Percentiles rank a stretch among this genome's conserved stretches.
Conservation (phyloP, 2,113 vertebrate species). For the Papio anubis region DNA sequence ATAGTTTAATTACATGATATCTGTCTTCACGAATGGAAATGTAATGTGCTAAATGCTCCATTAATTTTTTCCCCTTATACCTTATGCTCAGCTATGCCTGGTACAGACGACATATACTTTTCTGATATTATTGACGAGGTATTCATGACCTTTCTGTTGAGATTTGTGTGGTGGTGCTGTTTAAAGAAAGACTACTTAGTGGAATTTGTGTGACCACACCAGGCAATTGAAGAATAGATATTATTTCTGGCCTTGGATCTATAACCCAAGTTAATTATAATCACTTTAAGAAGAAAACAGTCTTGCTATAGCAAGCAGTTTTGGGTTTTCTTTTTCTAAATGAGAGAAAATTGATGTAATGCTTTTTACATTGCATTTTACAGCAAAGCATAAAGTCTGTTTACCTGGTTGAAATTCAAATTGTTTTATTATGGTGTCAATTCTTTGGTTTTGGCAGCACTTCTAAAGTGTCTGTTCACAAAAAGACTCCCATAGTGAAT, state of each 20-base stretch:
- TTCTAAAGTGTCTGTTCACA: constrained; percentile 88
- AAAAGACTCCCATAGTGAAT: constrained; percentile 87
- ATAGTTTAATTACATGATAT: background rate
- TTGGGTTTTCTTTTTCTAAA: constrained; percentile 49
- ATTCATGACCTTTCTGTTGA: background rate
- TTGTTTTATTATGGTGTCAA: constrained; percentile 91
- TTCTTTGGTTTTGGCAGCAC: constrained; percentile 90
- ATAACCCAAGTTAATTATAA: constrained; percentile 56
- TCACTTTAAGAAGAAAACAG: constrained; percentile 55
- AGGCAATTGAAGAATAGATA: background rate
- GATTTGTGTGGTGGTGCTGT: background rate
- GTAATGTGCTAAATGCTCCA: background rate
- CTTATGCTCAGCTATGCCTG: background rate
- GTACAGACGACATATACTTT: background rate
- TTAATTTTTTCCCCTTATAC: background rate
- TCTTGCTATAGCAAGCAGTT: constrained; percentile 61
- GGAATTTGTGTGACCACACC: background rate
- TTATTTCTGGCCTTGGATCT: constrained; percentile 53
- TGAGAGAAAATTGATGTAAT: constrained; percentile 71
- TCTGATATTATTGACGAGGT: background rate
- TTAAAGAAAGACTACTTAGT: constrained; percentile 44
- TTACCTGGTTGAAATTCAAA: constrained; percentile 93
- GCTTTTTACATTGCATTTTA: constrained; percentile 61
- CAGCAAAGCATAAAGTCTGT: constrained; percentile 82
- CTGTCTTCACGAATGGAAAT: constrained; percentile 20